Conservation (phyloP, 2,888 invertebrate species). For the Melikaiella ostensackeni region DNA sequence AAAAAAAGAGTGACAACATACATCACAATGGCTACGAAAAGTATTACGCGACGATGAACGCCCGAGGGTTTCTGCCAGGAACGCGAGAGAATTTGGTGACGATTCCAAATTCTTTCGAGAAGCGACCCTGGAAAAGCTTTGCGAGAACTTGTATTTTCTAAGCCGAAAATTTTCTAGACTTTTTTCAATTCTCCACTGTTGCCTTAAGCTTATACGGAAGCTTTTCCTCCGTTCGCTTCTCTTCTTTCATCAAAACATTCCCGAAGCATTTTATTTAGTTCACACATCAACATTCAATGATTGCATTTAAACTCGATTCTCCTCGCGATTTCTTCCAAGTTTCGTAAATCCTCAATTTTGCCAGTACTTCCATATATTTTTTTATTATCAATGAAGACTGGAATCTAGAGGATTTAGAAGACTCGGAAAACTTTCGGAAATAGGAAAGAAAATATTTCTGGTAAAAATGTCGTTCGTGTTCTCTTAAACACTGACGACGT, state of each 20-base stretch:
- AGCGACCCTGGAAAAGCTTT: slow-evolving; percentile 24
- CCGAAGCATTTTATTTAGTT: slow-evolving; percentile 34
- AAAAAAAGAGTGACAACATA: slow-evolving; percentile 43
- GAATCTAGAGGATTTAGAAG: not conserved
- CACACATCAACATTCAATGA: slow-evolving; percentile 8
- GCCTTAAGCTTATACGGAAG: slow-evolving; percentile 29
- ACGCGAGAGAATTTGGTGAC: slow-evolving; percentile 42
- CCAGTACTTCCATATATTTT: not conserved
- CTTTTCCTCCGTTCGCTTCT: slow-evolving; percentile 34
- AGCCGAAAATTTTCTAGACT: slow-evolving; percentile 18
- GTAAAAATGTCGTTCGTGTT: slow-evolving; percentile 21
- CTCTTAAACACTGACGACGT: slow-evolving; percentile 6
- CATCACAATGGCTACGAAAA: slow-evolving; percentile 51
- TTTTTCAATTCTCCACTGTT: slow-evolving; percentile 28
- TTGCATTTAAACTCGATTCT: slow-evolving; percentile 18
- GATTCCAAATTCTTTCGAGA: slow-evolving; percentile 30
- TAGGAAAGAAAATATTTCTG: not conserved
- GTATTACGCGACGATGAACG: slow-evolving; percentile 47
- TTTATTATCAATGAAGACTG: slow-evolving; percentile 17
- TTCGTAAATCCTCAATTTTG: not conserved
- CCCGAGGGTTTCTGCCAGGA: slow-evolving; percentile 41
- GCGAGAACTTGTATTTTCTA: slow-evolving; percentile 30
- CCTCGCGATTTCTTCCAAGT: not conserved
- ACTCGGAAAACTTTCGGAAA: not conserved
- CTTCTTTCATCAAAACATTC: slow-evolving; percentile 38